Percentiles rank a stretch among this genome's conserved stretches.
These are phyloP conservation scores for Daboia siamensis DNA, from an alignment of 2,113 vertebrate species.

Conservation along the genomic window DNA sequence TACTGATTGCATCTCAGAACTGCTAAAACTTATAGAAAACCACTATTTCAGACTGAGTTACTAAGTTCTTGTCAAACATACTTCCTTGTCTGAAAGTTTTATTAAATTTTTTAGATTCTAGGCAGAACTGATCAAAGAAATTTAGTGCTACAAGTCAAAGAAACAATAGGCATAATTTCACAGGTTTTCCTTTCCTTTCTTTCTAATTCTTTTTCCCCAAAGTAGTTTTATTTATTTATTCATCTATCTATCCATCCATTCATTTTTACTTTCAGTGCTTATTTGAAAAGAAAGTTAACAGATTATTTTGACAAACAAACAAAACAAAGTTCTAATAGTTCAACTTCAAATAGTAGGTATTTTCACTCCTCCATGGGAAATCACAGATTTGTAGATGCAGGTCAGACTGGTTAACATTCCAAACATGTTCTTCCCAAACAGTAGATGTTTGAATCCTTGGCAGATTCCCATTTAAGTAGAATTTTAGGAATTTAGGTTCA, in stretches of 20 bases:
- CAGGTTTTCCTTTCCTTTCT: background rate
- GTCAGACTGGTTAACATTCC: background rate
- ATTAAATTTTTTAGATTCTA: background rate
- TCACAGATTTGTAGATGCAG: background rate
- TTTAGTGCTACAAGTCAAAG: background rate
- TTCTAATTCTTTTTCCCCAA: background rate
- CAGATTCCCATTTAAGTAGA: background rate
- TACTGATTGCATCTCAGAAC: background rate
- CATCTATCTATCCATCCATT: background rate
- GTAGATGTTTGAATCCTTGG: background rate
- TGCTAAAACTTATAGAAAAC: background rate
- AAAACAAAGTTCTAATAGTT: background rate
- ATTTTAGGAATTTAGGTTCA: background rate
- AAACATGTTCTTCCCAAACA: background rate
- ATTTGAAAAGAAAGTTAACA: background rate
- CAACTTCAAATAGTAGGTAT: background rate
- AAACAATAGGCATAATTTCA: background rate
- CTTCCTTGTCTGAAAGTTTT: conserved; percentile 3
- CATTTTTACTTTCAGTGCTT: background rate
- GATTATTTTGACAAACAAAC: background rate
- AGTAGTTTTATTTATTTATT: background rate
- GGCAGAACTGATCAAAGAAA: background rate
- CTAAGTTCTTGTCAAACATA: background rate
- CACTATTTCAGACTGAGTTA: background rate
- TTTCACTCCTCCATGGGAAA: background rate